Evolutionary conservation across 2,113 vertebrate species (phyloP).

Genomic region (Lota lota): DNA sequence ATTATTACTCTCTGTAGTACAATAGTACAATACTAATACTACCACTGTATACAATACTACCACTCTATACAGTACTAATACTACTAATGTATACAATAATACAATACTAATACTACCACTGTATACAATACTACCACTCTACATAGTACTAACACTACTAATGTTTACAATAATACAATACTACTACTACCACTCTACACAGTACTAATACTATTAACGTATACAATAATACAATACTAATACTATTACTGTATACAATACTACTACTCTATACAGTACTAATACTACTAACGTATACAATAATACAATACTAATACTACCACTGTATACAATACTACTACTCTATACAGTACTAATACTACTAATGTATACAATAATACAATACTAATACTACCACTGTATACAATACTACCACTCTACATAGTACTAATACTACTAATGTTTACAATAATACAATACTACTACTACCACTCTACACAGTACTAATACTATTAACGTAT

Average conservation of each 20-base stretch:
- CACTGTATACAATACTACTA: background rate
- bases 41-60: background rate
- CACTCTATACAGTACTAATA: background rate
- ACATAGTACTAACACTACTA: conserved; percentile 22
- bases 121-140: background rate
- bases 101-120: background rate
- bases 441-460: no score
- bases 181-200: background rate
- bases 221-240: background rate
- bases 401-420: background rate
- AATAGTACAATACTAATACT: conserved; percentile 17
- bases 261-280: background rate
- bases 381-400: background rate
- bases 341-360: background rate
- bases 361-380: background rate
- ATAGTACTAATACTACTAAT: background rate
- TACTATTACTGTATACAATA: background rate
- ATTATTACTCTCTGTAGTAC: no score
- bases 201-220: background rate
- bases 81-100: background rate
- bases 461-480: background rate
- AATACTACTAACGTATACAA: background rate
- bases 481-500: background rate
- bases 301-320: background rate
- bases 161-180: background rate